Conservation (phyloP, 2,797 vertebrate genomes). For the Salmo trutta region DNA sequence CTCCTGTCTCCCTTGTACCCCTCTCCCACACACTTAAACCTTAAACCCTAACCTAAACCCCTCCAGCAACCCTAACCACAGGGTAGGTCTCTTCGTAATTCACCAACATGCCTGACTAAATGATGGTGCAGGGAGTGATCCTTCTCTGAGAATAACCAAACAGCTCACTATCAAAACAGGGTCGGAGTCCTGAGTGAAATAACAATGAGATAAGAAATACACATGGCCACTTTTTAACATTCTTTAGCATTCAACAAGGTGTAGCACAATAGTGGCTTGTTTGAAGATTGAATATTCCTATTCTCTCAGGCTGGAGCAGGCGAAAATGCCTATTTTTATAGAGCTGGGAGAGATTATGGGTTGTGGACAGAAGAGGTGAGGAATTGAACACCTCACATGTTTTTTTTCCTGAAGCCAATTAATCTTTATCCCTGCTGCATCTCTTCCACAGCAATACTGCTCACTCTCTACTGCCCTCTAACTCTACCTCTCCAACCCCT, state of each 20-base stretch:
- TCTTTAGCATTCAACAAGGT: background rate
- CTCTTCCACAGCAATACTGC: constrained; percentile 47
- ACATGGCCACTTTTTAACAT: constrained; percentile 3
- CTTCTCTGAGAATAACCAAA: background rate
- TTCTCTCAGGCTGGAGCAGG: constrained; percentile 6
- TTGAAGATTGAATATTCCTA: background rate
- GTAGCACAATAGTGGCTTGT: background rate
- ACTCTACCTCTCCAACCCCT: constrained; percentile 28
- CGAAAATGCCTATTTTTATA: constrained; percentile 25
- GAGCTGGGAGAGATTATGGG: constrained; percentile 37
- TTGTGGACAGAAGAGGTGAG: constrained; percentile 59
- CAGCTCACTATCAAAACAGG: background rate
- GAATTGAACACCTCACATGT: constrained; percentile 68
- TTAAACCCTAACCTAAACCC: background rate
- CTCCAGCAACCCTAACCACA: background rate
- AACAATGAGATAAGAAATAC: background rate
- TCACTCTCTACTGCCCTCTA: constrained; percentile 34
- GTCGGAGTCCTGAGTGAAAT: background rate
- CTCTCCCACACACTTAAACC: background rate
- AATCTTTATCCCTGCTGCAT: constrained; percentile 45
- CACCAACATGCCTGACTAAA: background rate
- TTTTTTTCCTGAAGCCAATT: constrained; percentile 59
- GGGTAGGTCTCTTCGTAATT: background rate
- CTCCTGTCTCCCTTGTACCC: background rate
- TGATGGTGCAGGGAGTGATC: background rate